Conservation (phyloP, 2,797 vertebrate species). For the Peromyscus aztecus region DNA sequence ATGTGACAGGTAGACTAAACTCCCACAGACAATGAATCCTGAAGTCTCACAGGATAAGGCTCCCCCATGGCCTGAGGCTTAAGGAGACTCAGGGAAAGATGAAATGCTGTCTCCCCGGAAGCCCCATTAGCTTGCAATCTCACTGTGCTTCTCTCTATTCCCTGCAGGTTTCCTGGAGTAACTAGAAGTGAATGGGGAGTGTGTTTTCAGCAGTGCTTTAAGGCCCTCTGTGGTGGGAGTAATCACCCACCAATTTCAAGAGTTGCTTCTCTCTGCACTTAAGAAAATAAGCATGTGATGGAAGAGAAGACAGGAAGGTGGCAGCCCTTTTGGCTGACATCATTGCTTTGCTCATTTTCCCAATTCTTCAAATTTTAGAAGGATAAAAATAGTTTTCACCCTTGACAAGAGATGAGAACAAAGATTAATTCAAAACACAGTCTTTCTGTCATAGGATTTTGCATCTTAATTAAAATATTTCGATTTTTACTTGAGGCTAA, state of each 20-base stretch:
- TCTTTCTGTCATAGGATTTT: constrained; percentile 7
- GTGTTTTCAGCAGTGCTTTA: background rate
- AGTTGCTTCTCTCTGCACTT: background rate
- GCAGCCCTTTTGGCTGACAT: background rate
- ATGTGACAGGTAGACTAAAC: background rate
- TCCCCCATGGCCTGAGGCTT: background rate
- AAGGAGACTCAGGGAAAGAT: background rate
- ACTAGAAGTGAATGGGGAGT: background rate
- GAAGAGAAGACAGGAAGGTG: background rate
- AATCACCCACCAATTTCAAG: background rate
- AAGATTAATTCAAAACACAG: constrained; percentile 45
- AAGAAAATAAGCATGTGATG: constrained; percentile 16
- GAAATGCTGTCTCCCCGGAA: background rate
- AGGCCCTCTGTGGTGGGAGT: background rate
- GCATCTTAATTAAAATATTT: constrained; percentile 18
- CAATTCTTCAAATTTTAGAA: constrained; percentile 7
- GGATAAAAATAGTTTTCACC: background rate
- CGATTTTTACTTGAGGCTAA: background rate
- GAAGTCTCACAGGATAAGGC: background rate
- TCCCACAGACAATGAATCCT: background rate
- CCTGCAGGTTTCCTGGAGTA: background rate
- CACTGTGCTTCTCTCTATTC: background rate
- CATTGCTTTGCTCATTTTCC: constrained; percentile 14
- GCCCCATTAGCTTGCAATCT: background rate
- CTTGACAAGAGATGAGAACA: background rate